Evolutionary conservation across 2,113 vertebrate species (phyloP).

Genomic region (Pseudorasbora parva): DNA sequence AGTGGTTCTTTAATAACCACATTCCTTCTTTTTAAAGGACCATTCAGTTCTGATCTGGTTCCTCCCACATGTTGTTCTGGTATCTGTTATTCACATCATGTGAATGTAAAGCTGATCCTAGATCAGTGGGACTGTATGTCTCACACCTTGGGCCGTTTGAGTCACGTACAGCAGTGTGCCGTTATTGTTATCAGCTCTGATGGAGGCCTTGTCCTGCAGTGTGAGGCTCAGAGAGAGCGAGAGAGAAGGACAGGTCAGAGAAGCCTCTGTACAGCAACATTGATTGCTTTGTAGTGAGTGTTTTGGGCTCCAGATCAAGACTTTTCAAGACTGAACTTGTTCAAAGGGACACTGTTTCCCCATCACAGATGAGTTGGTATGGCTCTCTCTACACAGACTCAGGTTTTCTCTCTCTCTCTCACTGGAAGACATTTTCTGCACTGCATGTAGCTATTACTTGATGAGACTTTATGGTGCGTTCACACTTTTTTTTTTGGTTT

Average conservation of each 20-base stretch:
- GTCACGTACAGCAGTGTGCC: neutral
- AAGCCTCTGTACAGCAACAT: conserved; percentile 12
- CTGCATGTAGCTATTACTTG: neutral
- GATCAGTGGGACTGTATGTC: neutral
- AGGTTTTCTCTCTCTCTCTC: conserved; percentile 8
- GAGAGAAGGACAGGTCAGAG: neutral
- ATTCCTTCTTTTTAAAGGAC: neutral
- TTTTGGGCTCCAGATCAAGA: conserved; percentile 43
- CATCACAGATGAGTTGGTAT: conserved; percentile 59
- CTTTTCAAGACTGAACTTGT: conserved; percentile 66
- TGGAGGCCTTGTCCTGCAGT: neutral
- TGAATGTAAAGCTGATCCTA: neutral
- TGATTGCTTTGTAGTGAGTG: conserved; percentile 20
- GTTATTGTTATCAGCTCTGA: conserved; percentile 13
- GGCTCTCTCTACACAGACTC: conserved; percentile 47
- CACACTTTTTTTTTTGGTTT: no score
- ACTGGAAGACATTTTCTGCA: conserved; percentile 30
- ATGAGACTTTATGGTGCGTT: neutral
- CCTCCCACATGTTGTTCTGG: neutral
- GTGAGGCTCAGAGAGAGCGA: neutral
- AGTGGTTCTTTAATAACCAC: neutral
- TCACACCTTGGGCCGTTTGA: neutral
- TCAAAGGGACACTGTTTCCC: conserved; percentile 63
- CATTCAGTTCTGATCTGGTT: neutral
- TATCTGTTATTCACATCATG: neutral